A percentile compares a stretch with the other conserved stretches of the same genome.
These are phyloP conservation scores for Patella depressa DNA, from an alignment of 2,888 invertebrate species.

Conservation along the genomic window DNA sequence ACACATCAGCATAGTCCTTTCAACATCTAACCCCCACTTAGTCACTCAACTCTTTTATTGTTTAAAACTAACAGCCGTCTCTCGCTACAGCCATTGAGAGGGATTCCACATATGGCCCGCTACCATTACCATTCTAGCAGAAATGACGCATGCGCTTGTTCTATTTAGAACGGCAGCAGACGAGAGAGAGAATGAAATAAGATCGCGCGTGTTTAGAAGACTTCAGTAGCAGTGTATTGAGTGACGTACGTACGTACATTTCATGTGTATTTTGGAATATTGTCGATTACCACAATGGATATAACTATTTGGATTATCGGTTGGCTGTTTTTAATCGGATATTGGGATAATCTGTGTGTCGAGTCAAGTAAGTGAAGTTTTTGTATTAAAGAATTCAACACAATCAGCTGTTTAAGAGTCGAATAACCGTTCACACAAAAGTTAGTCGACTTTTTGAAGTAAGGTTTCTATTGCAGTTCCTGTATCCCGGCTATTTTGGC, in stretches of 20 bases:
- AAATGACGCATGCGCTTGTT: constrained; percentile 6
- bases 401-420: too few relatives aligned
- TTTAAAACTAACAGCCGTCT: too few relatives aligned
- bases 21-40: too few relatives aligned
- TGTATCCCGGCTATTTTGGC: too few relatives aligned
- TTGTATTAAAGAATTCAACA: too few relatives aligned
- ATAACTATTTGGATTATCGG: constrained; percentile 8
- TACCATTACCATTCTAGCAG: neutral
- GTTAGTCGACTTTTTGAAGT: too few relatives aligned
- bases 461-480: too few relatives aligned
- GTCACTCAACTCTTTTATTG: too few relatives aligned
- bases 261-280: constrained; percentile 9
- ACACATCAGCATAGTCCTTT: too few relatives aligned
- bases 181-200: neutral
- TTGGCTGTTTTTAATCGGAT: neutral
- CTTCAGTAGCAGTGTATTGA: too few relatives aligned
- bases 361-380: neutral
- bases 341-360: neutral
- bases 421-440: too few relatives aligned
- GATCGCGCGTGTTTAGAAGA: constrained; percentile 6
- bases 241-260: neutral
- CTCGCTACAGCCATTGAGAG: too few relatives aligned
- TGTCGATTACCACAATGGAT: neutral
- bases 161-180: constrained; percentile 4
- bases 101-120: constrained; percentile 7